Conservation (phyloP, 2,888 invertebrate species). For the Lasioglossum villosulum region DNA sequence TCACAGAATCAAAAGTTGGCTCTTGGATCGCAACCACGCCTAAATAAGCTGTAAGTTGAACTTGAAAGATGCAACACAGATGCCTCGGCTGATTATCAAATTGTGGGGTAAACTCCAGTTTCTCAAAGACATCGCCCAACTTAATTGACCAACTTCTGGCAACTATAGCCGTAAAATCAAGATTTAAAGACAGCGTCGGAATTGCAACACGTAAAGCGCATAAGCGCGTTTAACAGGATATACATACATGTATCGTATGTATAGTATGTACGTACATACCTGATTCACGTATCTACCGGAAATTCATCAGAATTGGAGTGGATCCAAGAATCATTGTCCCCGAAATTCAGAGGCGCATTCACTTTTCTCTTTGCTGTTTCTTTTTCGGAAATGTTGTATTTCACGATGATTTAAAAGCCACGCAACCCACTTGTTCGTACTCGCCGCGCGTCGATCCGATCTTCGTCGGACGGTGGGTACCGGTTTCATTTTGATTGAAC, state of each 20-base stretch:
- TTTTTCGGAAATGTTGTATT: neutral
- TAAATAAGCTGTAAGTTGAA: neutral
- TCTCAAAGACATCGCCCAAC: too few relatives aligned
- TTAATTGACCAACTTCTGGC: too few relatives aligned
- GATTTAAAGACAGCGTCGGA: neutral
- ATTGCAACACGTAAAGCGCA: neutral
- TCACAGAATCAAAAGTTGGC: neutral
- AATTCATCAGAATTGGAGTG: neutral
- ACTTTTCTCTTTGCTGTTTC: too few relatives aligned
- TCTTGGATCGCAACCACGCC: neutral
- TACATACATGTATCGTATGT: too few relatives aligned
- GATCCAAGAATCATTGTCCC: neutral
- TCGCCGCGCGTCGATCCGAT: constrained; percentile 12
- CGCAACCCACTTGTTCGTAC: constrained; percentile 42
- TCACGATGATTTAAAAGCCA: neutral
- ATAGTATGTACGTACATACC: too few relatives aligned
- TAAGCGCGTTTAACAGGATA: too few relatives aligned
- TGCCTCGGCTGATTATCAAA: neutral
- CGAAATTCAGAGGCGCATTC: neutral
- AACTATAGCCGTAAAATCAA: neutral
- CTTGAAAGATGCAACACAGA: neutral
- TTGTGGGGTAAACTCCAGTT: neutral
- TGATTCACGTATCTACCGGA: neutral
- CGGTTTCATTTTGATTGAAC: constrained; percentile 61
- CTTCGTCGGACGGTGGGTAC: constrained; percentile 43